Conservation (phyloP, 1,140 invertebrate genomes). For the Tetramorium simillimum region DNA sequence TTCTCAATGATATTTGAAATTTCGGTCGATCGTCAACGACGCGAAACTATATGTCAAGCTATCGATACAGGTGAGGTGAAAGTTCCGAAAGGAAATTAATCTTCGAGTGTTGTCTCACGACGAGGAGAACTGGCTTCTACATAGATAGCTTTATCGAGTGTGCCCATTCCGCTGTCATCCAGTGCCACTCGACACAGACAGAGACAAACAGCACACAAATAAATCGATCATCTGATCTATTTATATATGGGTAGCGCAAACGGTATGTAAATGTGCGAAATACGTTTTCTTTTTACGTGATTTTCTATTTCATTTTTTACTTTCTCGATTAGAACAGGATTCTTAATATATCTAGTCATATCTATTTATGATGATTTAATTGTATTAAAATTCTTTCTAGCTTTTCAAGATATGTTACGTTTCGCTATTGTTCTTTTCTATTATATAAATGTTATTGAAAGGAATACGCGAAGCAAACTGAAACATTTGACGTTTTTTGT, state of each 20-base stretch:
- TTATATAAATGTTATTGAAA: not conserved
- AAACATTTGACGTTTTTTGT: not conserved
- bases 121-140: not conserved
- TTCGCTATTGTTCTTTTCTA: not conserved
- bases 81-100: conserved; percentile 74
- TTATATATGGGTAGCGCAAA: not conserved
- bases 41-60: conserved; percentile 6
- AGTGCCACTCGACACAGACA: conserved; percentile 25
- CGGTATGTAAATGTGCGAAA: not conserved
- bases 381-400: not conserved
- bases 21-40: not conserved
- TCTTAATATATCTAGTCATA: not conserved
- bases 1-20: not conserved
- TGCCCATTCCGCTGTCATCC: conserved; percentile 15
- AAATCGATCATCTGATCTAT: conserved; percentile 34
- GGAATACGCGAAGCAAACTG: not conserved
- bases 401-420: not conserved
- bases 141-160: conserved; percentile 46
- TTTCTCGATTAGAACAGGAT: not conserved
- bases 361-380: not conserved
- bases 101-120: conserved; percentile 50
- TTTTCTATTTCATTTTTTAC: conserved; percentile 10
- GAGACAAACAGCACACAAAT: conserved; percentile 17
- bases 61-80: conserved; percentile 38
- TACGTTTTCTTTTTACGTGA: not conserved